phyloP scores from a whole-genome alignment of 2,113 vertebrate genomes.

The Tichodroma muraria region DNA sequence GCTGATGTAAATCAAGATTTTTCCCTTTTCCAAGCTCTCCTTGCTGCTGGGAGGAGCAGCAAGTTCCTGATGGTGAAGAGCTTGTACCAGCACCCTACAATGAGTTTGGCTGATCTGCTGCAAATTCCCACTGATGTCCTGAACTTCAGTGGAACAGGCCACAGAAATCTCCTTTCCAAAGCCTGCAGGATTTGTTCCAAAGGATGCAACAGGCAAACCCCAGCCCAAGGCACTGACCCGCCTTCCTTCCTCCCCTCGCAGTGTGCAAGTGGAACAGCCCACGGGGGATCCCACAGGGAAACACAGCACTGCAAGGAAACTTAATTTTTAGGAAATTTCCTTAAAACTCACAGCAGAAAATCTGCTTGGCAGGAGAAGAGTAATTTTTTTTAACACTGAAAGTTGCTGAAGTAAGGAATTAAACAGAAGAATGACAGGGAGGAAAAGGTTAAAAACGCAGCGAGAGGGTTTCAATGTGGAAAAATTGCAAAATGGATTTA shows the following conservation, averaged over 20 bases:
- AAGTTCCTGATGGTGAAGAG: no score
- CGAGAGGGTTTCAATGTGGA: not conserved
- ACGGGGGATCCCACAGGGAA: not conserved
- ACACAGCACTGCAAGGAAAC: not conserved
- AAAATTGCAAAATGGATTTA: not conserved
- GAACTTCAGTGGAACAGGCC: not conserved
- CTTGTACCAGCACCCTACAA: not conserved
- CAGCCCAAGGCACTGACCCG: not conserved
- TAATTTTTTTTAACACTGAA: not conserved
- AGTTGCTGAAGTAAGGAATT: not conserved
- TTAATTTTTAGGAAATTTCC: not conserved
- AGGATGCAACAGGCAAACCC: not conserved
- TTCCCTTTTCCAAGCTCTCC: not conserved
- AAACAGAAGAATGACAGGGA: rapidly evolving
- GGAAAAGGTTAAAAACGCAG: not conserved
- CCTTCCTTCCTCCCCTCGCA: not conserved
- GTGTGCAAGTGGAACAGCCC: rapidly evolving
- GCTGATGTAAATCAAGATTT: not conserved
- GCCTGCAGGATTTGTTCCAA: not conserved
- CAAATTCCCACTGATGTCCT: not conserved
- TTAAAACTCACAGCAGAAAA: not conserved
- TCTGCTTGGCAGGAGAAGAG: not conserved
- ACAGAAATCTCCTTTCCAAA: not conserved
- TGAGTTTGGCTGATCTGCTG: not conserved
- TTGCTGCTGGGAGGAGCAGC: not conserved